Conservation (phyloP, 2,797 vertebrate species). For the Rhinoraja longicauda region DNA sequence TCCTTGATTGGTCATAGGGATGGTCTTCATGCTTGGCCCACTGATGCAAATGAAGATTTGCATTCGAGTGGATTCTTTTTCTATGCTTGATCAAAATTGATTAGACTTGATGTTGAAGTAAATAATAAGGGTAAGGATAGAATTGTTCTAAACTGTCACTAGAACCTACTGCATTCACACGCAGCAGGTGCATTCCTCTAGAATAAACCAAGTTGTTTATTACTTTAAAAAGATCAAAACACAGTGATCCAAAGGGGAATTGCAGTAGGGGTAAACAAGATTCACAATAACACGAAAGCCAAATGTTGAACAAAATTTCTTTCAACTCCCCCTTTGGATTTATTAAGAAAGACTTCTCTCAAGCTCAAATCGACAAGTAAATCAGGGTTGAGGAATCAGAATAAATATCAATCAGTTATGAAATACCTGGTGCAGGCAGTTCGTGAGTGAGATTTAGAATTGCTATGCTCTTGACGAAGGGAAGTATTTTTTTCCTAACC, state of each 20-base stretch:
- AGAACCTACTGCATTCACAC: neutral
- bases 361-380: neutral
- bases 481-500: neutral
- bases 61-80: neutral
- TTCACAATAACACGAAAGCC: neutral
- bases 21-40: too few species aligned
- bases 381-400: neutral
- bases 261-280: neutral
- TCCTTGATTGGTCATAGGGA: too few species aligned
- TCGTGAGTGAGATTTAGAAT: neutral
- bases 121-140: neutral
- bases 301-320: neutral
- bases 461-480: neutral
- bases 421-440: neutral
- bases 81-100: neutral
- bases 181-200: neutral
- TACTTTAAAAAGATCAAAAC: neutral
- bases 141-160: neutral
- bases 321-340: neutral
- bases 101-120: too few species aligned
- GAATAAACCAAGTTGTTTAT: constrained; percentile 21
- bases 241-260: neutral
- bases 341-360: neutral
- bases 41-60: neutral
- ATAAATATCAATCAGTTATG: neutral